These are phyloP conservation scores for Sinelater perroti DNA, from an alignment of 2,888 invertebrate species.

Conservation along the genomic window DNA sequence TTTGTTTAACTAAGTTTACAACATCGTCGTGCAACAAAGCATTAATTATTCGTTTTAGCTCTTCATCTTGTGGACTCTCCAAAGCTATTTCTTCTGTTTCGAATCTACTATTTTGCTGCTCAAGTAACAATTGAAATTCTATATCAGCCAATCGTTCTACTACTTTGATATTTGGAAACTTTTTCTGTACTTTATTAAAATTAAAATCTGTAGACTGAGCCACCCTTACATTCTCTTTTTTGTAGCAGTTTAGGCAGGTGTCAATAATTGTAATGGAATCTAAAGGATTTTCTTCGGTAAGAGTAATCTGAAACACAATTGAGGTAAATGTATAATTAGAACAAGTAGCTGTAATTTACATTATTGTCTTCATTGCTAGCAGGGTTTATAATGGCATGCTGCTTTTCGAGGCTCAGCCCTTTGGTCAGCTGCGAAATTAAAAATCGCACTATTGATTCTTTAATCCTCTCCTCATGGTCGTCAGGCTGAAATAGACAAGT, in stretches of 20 bases:
- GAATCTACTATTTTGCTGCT: constrained; percentile 47
- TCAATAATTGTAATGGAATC: neutral
- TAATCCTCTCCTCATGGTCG: constrained; percentile 65
- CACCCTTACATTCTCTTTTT: neutral
- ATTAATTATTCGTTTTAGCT: constrained; percentile 67
- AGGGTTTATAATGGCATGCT: constrained; percentile 63
- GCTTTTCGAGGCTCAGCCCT: constrained; percentile 63
- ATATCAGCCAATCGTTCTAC: constrained; percentile 41
- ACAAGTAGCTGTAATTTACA: constrained; percentile 1
- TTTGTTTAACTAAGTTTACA: constrained; percentile 61
- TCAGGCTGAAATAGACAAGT: constrained; percentile 49
- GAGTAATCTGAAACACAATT: neutral
- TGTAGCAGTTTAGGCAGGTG: neutral
- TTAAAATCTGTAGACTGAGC: neutral
- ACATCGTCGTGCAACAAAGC: constrained; percentile 72
- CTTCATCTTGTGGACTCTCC: constrained; percentile 39
- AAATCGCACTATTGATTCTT: constrained; percentile 74
- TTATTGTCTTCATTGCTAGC: neutral
- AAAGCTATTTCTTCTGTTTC: constrained; percentile 50
- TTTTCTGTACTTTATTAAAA: constrained; percentile 15
- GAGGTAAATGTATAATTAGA: neutral
- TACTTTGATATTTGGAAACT: constrained; percentile 11
- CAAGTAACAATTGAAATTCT: constrained; percentile 47
- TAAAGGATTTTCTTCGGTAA: neutral
- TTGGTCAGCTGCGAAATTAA: constrained; percentile 70